Base-by-base conservation (phyloP, 2,797 vertebrate species). In the Sardinella longiceps region DNA sequence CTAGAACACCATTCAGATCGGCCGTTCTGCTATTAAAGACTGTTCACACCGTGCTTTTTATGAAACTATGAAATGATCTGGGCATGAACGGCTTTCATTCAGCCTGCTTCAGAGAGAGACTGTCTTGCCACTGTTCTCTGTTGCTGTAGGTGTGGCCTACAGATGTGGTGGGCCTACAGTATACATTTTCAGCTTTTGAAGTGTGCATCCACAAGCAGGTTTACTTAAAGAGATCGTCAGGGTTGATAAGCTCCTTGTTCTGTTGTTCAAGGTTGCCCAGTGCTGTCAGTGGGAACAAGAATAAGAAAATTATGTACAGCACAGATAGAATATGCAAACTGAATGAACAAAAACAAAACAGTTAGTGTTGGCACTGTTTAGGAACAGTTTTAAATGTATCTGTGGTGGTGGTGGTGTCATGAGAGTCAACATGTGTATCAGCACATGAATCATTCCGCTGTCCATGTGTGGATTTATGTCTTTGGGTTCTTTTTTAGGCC, bases 61-160 rank as follows among this genome's bases (percentile, higher is more conserved):
- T 95, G 91, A 95, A 94, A 93, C 94, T 91, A 95, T 95, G 94
- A 94, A 95, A 93, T 77, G 18, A 95, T 94, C 91, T 92, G 85
- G 30, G 1, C 93, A 92, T 93, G 92, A 95, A 94, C 94, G 93
- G 33, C 70, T 33, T 23, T 18, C 18, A 23, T 43, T 23, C 15
- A 70, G 30, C 90, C 92, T 25, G 23, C 2, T 25, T 60, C 5
- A 74, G 5, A 70, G 66, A 39, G 33, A 77, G n/a, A n/a, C n/a
- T n/a, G n/a, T n/a, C 37, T 77, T 77, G 70, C 70, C 5, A 77
- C 0, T 5, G 1, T 14, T 77, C 39, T 20, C 37, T 43, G 37
- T 20, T 20, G 51, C 80, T 81, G 83, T 53, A 56, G 23, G n/a
- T n/a, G n/a, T n/a, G 60, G 2, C 86, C 56, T 85, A 66, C 70